Evolutionary conservation across 2,888 invertebrate species (phyloP).

Genomic region (Lasiommata megera): DNA sequence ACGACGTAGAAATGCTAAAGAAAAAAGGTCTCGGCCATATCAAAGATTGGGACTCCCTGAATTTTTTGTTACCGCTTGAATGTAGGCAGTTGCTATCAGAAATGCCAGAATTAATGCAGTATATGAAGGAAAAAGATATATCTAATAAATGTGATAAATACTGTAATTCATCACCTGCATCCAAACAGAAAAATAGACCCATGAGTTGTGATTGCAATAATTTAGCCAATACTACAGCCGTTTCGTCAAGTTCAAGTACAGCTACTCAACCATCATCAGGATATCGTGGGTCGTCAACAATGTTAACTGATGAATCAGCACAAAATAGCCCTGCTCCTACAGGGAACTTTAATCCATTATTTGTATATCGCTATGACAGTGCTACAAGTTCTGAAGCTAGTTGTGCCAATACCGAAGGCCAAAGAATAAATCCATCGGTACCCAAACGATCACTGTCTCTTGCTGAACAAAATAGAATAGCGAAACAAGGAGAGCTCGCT

Average conservation of each 20-base stretch:
- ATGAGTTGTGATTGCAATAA: slow-evolving; percentile 83
- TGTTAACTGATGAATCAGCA: slow-evolving; percentile 88
- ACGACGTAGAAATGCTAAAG: slow-evolving; percentile 90
- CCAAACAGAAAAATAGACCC: slow-evolving; percentile 81
- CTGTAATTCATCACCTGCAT: slow-evolving; percentile 63
- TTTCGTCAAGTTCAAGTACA: slow-evolving; percentile 86
- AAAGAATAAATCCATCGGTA: slow-evolving; percentile 76
- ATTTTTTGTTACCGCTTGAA: slow-evolving; percentile 92
- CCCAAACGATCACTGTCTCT: slow-evolving; percentile 86
- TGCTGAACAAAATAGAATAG: slow-evolving; percentile 73
- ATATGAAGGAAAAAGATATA: slow-evolving; percentile 80
- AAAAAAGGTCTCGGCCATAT: slow-evolving; percentile 92
- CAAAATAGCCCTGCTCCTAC: slow-evolving; percentile 84
- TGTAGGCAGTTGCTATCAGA: slow-evolving; percentile 89
- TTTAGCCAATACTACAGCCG: slow-evolving; percentile 77
- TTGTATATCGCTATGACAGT: slow-evolving; percentile 91
- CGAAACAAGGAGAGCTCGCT: slow-evolving; percentile 74
- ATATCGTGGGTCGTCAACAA: slow-evolving; percentile 92
- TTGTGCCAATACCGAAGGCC: slow-evolving; percentile 80
- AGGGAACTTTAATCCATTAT: slow-evolving; percentile 85
- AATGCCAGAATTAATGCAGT: slow-evolving; percentile 88
- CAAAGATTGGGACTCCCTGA: slow-evolving; percentile 96
- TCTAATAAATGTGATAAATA: slow-evolving; percentile 64
- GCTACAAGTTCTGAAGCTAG: slow-evolving; percentile 88
- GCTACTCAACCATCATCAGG: slow-evolving; percentile 92